Base-by-base conservation (phyloP, 2,888 invertebrate species). In the Caenorhabditis zanzibari region DNA sequence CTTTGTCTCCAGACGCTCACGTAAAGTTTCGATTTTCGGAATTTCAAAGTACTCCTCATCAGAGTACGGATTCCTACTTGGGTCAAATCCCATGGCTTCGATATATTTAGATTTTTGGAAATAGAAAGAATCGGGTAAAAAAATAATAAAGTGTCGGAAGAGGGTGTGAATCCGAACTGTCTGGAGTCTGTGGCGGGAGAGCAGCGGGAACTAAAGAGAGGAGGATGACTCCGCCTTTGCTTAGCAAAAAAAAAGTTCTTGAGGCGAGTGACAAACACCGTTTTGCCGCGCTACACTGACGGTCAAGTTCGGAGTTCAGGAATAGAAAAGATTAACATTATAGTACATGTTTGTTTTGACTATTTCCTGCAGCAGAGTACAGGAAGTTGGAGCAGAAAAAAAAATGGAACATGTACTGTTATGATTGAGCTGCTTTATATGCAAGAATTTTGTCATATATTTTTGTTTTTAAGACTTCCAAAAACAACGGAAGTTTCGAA, bases 1-100 rank as follows among this genome's bases (percentile, higher is more conserved):
- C 41, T 58, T 79, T n/a, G 79, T 32, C 47, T 79, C 79, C 1
- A 79, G 44, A 49, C 73, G 66, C 38, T 66, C 73, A 28, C 68
- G 41, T 38, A 66, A 14, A 22, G 66, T 19, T 54, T 80, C 80
- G 61, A 68, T 32, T 58, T 54, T 58, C 1, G 68, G 71, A 64
- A 63, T 14, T 58, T 80, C 80, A 54, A 64, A 47, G 73, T 82
- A 83, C 83, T 80, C 79, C 52, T 68, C 74, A 64, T 79, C 83
- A 32, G 83, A 83, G 74, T 83, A 74, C 64, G 83, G 74, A 41
- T 83, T 74, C 28, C 32, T 22, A 22, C 54, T 56, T 12, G 83
- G 79, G 35, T 83, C 83, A 41, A 79, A 80, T 49, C 73, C 38
- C 83, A 83, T 83, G 35, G n/a, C 44, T 38, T 49, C 38, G 35